Conservation (phyloP, 37 sponge, comb jelly and placozoan genomes). For the Diacarnus erythraeanus region DNA sequence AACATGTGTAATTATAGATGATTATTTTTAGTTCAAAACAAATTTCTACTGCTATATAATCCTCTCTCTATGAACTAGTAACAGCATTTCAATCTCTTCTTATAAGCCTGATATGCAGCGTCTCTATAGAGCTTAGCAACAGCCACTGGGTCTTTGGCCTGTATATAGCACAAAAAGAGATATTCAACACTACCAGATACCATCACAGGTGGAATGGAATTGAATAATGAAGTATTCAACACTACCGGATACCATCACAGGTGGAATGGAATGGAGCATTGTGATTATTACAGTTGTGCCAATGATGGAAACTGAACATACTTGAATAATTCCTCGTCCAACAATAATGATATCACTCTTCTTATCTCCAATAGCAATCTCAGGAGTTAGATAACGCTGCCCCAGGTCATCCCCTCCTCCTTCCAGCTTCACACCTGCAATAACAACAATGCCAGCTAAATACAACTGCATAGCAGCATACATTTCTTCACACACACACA, state of each 20-base stretch:
- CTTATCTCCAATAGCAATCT: constrained; percentile 14
- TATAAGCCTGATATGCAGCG: neutral
- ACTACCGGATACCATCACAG: no score
- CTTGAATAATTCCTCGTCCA: constrained; percentile 77
- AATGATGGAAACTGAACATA: neutral
- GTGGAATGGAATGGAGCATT: no score
- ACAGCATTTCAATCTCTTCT: neutral
- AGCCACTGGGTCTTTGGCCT: neutral
- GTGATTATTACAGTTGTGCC: no score
- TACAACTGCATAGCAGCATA: no score
- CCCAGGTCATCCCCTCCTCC: constrained; percentile 45
- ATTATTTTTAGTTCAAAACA: neutral
- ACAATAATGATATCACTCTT: constrained; percentile 75
- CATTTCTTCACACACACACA: constrained; percentile 56
- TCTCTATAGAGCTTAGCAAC: neutral
- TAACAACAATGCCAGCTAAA: neutral
- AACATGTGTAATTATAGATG: neutral
- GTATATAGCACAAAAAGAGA: no score
- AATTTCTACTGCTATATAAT: neutral
- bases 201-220: no score
- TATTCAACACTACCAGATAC: no score
- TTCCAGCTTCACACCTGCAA: constrained; percentile 40
- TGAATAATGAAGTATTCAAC: no score
- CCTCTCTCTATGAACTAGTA: no score
- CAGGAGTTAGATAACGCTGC: constrained; percentile 58